A percentile compares a stretch with the other conserved stretches of the same genome.
These are phyloP conservation scores for Megaceryle torquata DNA, from an alignment of 2,113 vertebrate genomes.

Conservation along the genomic window DNA sequence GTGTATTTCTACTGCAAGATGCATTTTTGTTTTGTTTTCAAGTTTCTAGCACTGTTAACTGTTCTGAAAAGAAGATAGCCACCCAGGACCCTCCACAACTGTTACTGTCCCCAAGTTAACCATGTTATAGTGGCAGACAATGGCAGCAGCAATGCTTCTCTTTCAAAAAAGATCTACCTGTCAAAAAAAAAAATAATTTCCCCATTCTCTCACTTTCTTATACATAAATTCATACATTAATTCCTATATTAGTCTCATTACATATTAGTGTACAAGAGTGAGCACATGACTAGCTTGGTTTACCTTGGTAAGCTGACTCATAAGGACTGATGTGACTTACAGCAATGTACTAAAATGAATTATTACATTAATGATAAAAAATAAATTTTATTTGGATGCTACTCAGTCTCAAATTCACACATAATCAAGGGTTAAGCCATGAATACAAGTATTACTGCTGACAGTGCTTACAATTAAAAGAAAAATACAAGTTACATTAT, in stretches of 20 bases:
- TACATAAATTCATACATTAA: background rate
- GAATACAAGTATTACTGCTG: background rate
- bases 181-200: background rate
- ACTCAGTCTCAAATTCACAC: background rate
- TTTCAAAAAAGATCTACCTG: background rate
- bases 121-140: background rate
- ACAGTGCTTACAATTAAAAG: background rate
- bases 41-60: background rate
- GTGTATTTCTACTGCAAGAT: background rate
- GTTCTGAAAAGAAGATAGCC: background rate
- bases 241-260: background rate
- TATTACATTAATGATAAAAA: background rate
- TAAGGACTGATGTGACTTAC: background rate
- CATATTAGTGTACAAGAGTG: background rate
- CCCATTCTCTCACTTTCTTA: background rate
- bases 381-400: background rate
- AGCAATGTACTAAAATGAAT: background rate
- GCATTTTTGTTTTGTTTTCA: background rate
- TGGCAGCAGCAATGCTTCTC: background rate
- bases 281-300: background rate
- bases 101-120: no score
- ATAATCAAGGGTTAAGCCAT: background rate
- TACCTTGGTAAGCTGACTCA: background rate
- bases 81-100: background rate
- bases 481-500: accelerated